Conservation (phyloP, 2,113 vertebrate species). For the Lophura nycthemera region DNA sequence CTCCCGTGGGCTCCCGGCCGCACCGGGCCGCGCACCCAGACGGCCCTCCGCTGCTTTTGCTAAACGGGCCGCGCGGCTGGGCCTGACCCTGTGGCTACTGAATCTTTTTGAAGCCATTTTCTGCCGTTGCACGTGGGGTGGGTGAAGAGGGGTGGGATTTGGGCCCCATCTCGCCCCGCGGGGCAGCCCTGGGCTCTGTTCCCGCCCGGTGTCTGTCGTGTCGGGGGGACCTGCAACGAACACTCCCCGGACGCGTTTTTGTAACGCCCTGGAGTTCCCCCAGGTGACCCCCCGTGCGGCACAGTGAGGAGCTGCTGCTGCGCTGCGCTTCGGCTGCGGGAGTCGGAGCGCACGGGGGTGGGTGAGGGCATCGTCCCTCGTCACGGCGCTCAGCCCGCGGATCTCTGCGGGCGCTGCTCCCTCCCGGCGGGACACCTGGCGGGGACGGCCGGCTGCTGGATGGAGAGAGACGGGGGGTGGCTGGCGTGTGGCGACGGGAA, state of each 20-base stretch:
- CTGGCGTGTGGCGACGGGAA: not conserved
- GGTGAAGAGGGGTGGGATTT: no score
- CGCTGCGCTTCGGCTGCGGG: not conserved
- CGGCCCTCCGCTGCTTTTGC: conserved; percentile 77
- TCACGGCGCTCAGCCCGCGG: not conserved
- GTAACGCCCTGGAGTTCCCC: not conserved
- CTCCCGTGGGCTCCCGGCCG: no score
- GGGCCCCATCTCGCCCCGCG: no score
- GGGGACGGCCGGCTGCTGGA: not conserved
- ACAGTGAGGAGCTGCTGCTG: not conserved
- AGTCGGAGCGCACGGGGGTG: rapidly evolving
- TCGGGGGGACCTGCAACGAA: not conserved
- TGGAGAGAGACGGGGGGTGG: no score
- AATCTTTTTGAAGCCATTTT: conserved; percentile 70
- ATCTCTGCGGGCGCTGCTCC: not conserved
- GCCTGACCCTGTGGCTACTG: conserved; percentile 69
- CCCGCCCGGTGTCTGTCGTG: not conserved
- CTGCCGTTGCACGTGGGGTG: conserved; percentile 50
- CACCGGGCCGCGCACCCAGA: conserved; percentile 36
- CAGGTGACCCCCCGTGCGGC: not conserved
- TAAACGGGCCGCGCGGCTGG: conserved; percentile 77
- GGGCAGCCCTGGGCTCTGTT: not conserved
- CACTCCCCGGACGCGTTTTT: no score
- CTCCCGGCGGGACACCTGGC: not conserved
- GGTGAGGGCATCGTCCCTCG: not conserved